Conservation (phyloP, 2,888 invertebrate species). For the Leptinotarsa rubiginosa region DNA sequence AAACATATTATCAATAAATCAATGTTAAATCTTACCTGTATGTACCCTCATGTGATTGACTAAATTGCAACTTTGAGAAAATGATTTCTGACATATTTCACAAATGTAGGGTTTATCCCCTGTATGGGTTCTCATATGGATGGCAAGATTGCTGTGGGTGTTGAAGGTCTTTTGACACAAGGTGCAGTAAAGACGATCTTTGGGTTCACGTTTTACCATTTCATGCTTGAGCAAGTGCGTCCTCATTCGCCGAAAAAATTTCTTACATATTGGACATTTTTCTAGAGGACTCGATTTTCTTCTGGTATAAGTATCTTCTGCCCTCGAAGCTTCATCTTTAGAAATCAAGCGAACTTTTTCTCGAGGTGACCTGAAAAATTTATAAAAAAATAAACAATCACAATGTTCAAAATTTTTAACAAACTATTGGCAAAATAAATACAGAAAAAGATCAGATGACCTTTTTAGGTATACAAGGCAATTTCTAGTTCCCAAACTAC, state of each 20-base stretch:
- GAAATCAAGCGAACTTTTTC: constrained; percentile 58
- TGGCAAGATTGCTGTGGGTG: constrained; percentile 61
- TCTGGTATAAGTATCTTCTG: constrained; percentile 57
- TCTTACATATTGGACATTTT: constrained; percentile 65
- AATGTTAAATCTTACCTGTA: constrained; percentile 55
- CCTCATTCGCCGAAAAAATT: constrained; percentile 65
- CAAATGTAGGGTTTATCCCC: constrained; percentile 63
- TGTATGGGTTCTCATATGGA: constrained; percentile 64
- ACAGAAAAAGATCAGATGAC: too few species aligned
- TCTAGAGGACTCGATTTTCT: constrained; percentile 63
- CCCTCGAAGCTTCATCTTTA: constrained; percentile 57
- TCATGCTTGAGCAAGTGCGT: constrained; percentile 66
- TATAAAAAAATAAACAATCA: background rate
- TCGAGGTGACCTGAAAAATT: constrained; percentile 47
- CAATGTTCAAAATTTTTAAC: background rate
- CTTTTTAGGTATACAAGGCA: too few species aligned
- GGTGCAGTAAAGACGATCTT: constrained; percentile 57
- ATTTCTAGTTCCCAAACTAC: too few species aligned
- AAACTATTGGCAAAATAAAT: background rate
- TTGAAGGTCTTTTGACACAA: constrained; percentile 60
- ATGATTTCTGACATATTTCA: constrained; percentile 63
- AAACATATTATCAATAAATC: too few species aligned
- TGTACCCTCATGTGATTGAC: constrained; percentile 65
- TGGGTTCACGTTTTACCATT: constrained; percentile 53
- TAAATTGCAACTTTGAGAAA: constrained; percentile 64